These are phyloP conservation scores for Drosophila ironensis DNA, from an alignment of 1,140 invertebrate genomes.

Conservation along the genomic window DNA sequence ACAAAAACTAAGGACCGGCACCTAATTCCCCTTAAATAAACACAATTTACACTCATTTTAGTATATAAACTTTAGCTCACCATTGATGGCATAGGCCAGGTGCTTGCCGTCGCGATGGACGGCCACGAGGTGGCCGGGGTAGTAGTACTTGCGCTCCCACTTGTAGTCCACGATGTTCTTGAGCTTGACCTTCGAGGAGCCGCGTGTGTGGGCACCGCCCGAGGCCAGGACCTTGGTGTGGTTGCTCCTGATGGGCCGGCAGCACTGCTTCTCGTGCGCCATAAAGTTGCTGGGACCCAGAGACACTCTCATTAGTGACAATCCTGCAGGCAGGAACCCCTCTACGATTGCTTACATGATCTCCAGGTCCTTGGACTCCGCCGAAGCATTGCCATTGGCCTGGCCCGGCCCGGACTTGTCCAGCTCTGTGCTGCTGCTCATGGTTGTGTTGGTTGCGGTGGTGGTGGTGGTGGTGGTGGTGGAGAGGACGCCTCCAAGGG, in stretches of 20 bases:
- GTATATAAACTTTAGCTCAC: too few species aligned
- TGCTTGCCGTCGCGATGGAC: conserved; percentile 93
- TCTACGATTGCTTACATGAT: conserved; percentile 50
- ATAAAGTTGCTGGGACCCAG: conserved; percentile 84
- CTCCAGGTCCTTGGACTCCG: conserved; percentile 52
- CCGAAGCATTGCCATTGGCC: conserved; percentile 50
- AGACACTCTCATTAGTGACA: too few species aligned
- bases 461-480: too few species aligned
- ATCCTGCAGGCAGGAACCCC: too few species aligned
- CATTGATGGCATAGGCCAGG: conserved; percentile 95
- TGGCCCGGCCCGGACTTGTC: too few species aligned
- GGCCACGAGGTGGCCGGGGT: conserved; percentile 93
- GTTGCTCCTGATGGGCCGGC: conserved; percentile 86
- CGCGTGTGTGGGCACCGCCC: conserved; percentile 87
- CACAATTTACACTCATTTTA: too few species aligned
- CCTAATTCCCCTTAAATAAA: too few species aligned
- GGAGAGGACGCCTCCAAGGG: conserved; percentile 46
- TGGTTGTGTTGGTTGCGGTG: too few species aligned
- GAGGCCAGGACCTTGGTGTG: conserved; percentile 89
- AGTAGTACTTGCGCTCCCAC: conserved; percentile 94
- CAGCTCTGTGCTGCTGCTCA: too few species aligned
- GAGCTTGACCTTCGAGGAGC: conserved; percentile 94
- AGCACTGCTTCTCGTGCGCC: conserved; percentile 87
- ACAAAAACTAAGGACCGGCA: too few species aligned
- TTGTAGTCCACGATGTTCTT: conserved; percentile 95